Base-by-base conservation (phyloP, 2,888 invertebrate genomes). In the Dyspetes luteomarginatus region DNA sequence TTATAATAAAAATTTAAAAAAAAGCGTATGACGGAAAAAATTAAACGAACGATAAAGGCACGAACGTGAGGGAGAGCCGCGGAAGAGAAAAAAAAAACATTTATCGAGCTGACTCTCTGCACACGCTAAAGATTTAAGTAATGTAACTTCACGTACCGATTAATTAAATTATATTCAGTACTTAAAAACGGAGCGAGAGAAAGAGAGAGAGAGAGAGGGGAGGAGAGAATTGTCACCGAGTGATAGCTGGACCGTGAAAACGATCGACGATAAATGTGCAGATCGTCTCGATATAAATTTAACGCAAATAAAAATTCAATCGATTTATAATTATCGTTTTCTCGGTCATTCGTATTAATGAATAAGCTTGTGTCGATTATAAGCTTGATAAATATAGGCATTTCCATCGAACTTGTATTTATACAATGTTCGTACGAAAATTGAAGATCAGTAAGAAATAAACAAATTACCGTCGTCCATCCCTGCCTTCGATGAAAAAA, bases 111-210 rank as follows among this genome's bases (percentile, higher is more conserved):
- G 55, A 50, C 15, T 36, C 48, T 75, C 58, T 75, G 71, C 68
- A 60, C 81, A 45, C 52, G 74, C 75, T 71, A 52, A 69, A 78
- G 15, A n/a, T 71, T 74, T 45, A 76, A 73, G 50, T 72, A 67
- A 60, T 69, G 68, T 82, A 83, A 76, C 71, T 64, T 56, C 58
- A 69, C 81, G 83, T 82, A 82, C 68, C 80, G 83, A 82, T 81
- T 71, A 75, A 74, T 84, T 81, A 85, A 85, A 84, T 84, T 84
- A 72, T 86, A 88, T 83, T 79, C 84, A 84, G 88, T 88, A 88
- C 88, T 88, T 88, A 87, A 87, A 48, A 71, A 73, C 17, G 55
- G 60, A 28, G 12, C 12, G 26, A 30, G 55, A 19, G 17, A 41
- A 64, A 55, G n/a, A 36, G 24, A 64, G 15, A 62, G 36, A 41